phyloP scores from a whole-genome alignment of 1,140 invertebrate genomes.

The Hyles vespertilio region DNA sequence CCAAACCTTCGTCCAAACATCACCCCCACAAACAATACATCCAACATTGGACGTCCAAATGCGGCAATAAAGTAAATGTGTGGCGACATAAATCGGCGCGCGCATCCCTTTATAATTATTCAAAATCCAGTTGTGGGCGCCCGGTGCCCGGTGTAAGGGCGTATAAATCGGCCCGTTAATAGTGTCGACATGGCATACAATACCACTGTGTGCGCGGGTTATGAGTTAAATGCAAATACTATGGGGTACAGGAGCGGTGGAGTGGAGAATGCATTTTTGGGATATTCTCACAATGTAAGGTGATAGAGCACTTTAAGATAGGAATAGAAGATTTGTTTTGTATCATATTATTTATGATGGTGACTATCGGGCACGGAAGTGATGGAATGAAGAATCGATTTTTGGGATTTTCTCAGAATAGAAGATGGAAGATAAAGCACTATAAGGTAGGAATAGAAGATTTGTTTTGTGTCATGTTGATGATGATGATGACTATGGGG shows the following conservation, averaged over 20 bases:
- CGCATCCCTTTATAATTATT: constrained; percentile 54
- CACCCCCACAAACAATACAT: too few species aligned
- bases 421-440: too few species aligned
- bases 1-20: too few species aligned
- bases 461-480: too few species aligned
- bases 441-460: too few species aligned
- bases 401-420: too few species aligned
- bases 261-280: neutral
- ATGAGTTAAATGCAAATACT: constrained; percentile 13
- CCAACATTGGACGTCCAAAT: constrained; percentile 21
- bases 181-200: constrained; percentile 50
- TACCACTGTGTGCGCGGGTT: constrained; percentile 29
- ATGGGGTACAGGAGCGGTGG: neutral
- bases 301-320: too few species aligned
- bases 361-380: too few species aligned
- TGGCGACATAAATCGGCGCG: constrained; percentile 29
- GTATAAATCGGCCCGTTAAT: constrained; percentile 50
- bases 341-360: too few species aligned
- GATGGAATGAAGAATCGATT: too few species aligned
- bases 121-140: constrained; percentile 31
- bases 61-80: constrained; percentile 29
- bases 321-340: too few species aligned
- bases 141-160: constrained; percentile 31
- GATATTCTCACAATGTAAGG: too few species aligned
- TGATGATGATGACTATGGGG: neutral